Percentiles rank a stretch among this genome's conserved stretches.
Evolutionary conservation across 2,888 invertebrate genomes (phyloP).

Genomic region (Chaetoderma sp.): DNA sequence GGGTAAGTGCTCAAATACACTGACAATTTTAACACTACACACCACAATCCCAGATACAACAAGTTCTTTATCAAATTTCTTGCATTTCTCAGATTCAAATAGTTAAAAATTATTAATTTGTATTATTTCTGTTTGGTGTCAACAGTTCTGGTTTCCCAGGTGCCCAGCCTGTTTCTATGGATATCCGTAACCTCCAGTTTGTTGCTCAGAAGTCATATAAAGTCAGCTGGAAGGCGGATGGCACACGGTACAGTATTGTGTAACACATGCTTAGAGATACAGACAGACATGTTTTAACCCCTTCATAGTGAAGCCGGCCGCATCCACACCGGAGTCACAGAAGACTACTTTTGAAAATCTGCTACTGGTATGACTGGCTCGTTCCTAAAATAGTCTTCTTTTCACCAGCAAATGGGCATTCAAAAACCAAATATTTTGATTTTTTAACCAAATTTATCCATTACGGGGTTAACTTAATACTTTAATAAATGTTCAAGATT

Average conservation of each 20-base stretch:
- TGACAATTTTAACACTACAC: neutral
- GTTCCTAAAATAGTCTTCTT: no score
- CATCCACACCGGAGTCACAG: no score
- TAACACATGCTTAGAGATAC: no score
- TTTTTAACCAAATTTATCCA: no score
- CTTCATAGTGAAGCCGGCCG: no score
- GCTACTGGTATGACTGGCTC: no score
- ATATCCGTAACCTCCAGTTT: slow-evolving; percentile 80
- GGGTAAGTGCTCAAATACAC: slow-evolving; percentile 70
- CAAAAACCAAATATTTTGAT: no score
- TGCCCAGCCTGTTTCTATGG: slow-evolving; percentile 97
- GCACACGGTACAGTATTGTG: slow-evolving; percentile 79
- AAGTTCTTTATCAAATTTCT: neutral
- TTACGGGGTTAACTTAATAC: neutral
- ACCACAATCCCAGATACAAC: no score
- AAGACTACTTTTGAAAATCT: no score
- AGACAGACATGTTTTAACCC: no score
- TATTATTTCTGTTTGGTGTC: neutral
- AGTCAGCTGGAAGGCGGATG: slow-evolving; percentile 99
- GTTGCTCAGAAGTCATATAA: slow-evolving; percentile 86
- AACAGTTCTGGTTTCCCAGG: slow-evolving; percentile 86
- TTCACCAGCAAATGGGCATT: no score
- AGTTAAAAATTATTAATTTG: neutral
- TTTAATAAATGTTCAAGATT: neutral
- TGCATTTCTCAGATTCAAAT: neutral